phyloP scores from a whole-genome alignment of 1,140 invertebrate species.

The Drosophila kurseongensis region DNA sequence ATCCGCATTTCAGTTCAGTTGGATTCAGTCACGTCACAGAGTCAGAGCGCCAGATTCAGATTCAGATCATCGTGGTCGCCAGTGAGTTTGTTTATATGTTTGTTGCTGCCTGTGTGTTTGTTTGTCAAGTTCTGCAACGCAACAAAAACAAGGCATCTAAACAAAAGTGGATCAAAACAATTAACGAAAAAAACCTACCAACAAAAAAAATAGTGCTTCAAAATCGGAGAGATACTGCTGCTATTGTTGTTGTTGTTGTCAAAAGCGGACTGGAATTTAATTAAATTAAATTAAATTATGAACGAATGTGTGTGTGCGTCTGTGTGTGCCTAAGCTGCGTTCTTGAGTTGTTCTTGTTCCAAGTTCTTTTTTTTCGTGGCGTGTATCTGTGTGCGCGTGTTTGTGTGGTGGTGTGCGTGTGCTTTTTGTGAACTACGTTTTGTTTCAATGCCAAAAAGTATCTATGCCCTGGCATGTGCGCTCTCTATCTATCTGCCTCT shows the following conservation, averaged over 20 bases:
- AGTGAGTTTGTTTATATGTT: slow-evolving; percentile 81
- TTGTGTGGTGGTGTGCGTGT: slow-evolving; percentile 36
- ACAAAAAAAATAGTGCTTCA: slow-evolving; percentile 16
- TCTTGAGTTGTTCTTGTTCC: slow-evolving; percentile 61
- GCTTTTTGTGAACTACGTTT: slow-evolving; percentile 81
- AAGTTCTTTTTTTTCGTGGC: slow-evolving; percentile 46
- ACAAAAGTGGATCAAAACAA: slow-evolving; percentile 48
- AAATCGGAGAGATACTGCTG: slow-evolving; percentile 10
- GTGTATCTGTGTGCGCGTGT: slow-evolving; percentile 29
- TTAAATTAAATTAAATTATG: slow-evolving; percentile 62
- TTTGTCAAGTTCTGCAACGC: slow-evolving; percentile 36
- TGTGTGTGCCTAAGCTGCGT: slow-evolving; percentile 55
- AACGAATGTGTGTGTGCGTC: slow-evolving; percentile 32
- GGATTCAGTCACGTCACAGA: slow-evolving; percentile 68
- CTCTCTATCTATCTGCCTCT: slow-evolving; percentile 40
- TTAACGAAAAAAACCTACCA: slow-evolving; percentile 17
- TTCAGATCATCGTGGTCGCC: slow-evolving; percentile 51
- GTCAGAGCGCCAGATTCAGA: slow-evolving; percentile 61
- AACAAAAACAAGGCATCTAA: slow-evolving; percentile 36
- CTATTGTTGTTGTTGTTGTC: slow-evolving; percentile 31
- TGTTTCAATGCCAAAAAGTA: slow-evolving; percentile 83
- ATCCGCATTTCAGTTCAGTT: slow-evolving; percentile 73
- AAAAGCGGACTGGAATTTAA: slow-evolving; percentile 38
- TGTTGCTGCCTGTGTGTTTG: slow-evolving; percentile 39
- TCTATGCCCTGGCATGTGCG: slow-evolving; percentile 67